Base-by-base conservation (phyloP, 2,113 vertebrate genomes). In the Brevimyrus niger region DNA sequence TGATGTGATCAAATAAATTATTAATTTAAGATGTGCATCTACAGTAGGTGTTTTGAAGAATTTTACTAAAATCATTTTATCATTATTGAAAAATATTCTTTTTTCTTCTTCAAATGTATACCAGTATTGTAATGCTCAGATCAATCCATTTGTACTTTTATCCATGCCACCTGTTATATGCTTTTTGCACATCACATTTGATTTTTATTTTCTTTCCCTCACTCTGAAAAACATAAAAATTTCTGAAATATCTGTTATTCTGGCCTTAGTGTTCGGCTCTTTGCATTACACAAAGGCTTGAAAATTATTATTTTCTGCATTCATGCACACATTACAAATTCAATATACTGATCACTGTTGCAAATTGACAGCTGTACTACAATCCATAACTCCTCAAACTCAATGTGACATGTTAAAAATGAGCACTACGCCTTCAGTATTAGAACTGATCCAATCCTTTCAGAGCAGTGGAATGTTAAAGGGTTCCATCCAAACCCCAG, bases 391-490 rank as follows among this genome's bases (percentile, higher is more conserved):
- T 27, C 27, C 50, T 51, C 35, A 87, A 47, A 53, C 7, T 19
- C 47, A 48, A 23, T 53, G 23, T 61, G 50, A 47, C 47, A 87
- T 87, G 58, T 55, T 85, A 58, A 19, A 17, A 76, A 87, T 73
- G 73, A 55, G 19, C 23, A 76, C 27, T 73, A 48, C n/a, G 48
- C 48, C 27, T 42, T 80, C 38, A 76, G 65, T 27, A 65, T 42
- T 89, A 27, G n/a, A 46, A 73, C 7, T n/a, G 88, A 93, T 91
- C 92, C 91, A 9, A 91, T 92, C 90, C 90, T 92, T 93, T 92
- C 27, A 91, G 94, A 92, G 94, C 94, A 92, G 90, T 93, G 92
- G 94, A 95, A 95, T 95, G 94, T 95, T 94, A 91, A 92, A 93
- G 93, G 94, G 94, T 95, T 94, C 93, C 61, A 92, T 92, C 92